A percentile compares a stretch with the other conserved stretches of the same genome.
These are phyloP conservation scores for Nasalis larvatus DNA, from an alignment of 2,113 vertebrate genomes.

Conservation along the genomic window DNA sequence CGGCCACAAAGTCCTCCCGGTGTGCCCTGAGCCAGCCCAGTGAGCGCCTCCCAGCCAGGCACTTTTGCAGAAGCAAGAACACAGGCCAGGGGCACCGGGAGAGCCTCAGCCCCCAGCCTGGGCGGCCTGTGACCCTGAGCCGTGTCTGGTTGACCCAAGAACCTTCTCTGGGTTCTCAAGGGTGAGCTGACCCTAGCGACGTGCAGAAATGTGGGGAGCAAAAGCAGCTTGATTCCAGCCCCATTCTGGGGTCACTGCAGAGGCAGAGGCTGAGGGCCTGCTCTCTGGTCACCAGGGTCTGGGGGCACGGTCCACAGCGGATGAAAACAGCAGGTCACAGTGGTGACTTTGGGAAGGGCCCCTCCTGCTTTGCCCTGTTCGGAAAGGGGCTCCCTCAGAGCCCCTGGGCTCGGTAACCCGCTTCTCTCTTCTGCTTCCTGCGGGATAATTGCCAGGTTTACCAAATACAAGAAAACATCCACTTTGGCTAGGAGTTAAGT, in stretches of 20 bases:
- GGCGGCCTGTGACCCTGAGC: background rate
- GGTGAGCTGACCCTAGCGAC: background rate
- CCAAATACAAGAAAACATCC: fast-evolving
- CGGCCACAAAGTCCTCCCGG: background rate
- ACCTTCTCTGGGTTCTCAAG: background rate
- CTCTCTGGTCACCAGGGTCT: background rate
- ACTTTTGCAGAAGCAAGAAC: fast-evolving
- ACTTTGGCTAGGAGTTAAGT: background rate
- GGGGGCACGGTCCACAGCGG: background rate
- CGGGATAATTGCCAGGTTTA: background rate
- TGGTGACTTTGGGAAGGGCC: background rate
- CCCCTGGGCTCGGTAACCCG: fast-evolving
- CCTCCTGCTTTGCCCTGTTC: background rate
- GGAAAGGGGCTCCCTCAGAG: fast-evolving
- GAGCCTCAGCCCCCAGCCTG: fast-evolving
- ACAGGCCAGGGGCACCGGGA: no score
- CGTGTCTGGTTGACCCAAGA: background rate
- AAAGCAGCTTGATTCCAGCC: fast-evolving
- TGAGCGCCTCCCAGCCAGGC: fast-evolving
- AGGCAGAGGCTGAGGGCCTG: background rate
- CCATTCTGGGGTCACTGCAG: fast-evolving
- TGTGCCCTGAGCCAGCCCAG: background rate
- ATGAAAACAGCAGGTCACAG: fast-evolving
- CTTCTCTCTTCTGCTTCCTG: background rate
- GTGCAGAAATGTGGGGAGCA: fast-evolving